Evolutionary conservation across 2,113 vertebrate genomes (phyloP), one percentile per base, ranked within the genome.

Genomic region (Glaucidium brasilianum): DNA sequence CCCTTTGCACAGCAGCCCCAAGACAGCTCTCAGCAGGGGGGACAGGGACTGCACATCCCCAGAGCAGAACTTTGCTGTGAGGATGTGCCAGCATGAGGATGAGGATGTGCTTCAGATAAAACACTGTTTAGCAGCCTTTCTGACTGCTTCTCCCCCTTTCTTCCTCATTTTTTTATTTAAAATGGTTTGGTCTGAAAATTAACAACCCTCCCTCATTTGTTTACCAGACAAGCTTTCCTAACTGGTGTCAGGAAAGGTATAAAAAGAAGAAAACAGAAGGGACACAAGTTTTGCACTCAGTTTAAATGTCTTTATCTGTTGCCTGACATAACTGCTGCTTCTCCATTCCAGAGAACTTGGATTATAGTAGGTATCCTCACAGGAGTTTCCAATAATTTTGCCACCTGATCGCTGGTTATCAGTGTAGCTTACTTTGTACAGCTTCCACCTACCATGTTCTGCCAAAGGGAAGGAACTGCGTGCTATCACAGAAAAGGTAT

Each of bases 1-100:
- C 16, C 23, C 7, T 77, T 49, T 16, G 29, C 3, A 4, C 11
- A 17, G 23, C 15, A 67, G 23, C 13, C 23, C 15, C 18, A 58
- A 29, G 16, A 18, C 3, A 9, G 4, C 7, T 89, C 25, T 86
- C 20, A 15, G 6, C 11, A n/a, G 15, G 16, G 7, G 19, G 41
- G 5, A 55, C 18, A 1, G 9, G 45, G 35, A 15, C 21, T 66
- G 7, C n/a, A 67, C 14, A 15, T 23, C 0, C 1, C 9, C 3
- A 5, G 5, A 68, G 12, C 34, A 77, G 23, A 47, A 4, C 8
- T 76, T 83, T 35, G 13, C 23, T 64, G 8, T 1, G 9, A 35
- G 20, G 27, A 29, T 69, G 19, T 52, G 22, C 13, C 60, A 85
- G 30, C 19, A 13, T 5, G 18, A 92, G 50, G 6, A 83, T 4